Evolutionary conservation across 2,888 invertebrate species (phyloP), one percentile per base, ranked within the genome.

Genomic region (Reticulitermes lucifugus): DNA sequence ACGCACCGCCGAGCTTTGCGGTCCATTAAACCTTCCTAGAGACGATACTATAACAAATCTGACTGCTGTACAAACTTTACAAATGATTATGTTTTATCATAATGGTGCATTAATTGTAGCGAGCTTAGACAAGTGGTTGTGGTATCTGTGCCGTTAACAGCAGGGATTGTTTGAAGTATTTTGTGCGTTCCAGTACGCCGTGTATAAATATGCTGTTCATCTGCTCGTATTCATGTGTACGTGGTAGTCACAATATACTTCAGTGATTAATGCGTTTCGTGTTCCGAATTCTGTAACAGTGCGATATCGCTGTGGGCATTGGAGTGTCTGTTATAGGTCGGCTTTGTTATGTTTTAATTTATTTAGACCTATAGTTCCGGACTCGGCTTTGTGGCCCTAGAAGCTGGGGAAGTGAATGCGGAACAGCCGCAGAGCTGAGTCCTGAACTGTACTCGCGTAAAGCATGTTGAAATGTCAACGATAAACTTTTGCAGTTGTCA

Each of bases 1-100:
- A 77, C 46, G 77, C 43, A 41, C 73, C 73, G 41, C 73, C 21
- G 73, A 73, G 73, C 41, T 41, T 77, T 77, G 77, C 14, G 77
- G 77, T 77, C 77, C 77, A 77, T 1, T 77, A n/a, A 77, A 77
- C 77, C 77, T 18, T 77, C 43, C 77, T 4, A n/a, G 46, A 43
- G 14, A 77, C 51, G 77, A 73, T 41, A 73, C 7, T 41, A 41
- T 71, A 73, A 41, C 73, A 41, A 65, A 65, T 25, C 65, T 65
- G 25, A 25, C 25, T 65, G 9, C 25, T 65, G n/a, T 65, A 65
- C 25, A 1, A 9, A 12, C 65, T 65, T 65, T 65, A n/a, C 65
- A 25, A 65, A 65, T 65, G n/a, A 25, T 65, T 60, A 18, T 60
- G 60, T 22, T 77, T 77, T 73, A 73, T 73, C 35, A 73, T 73